Base-by-base conservation (phyloP, 2,113 vertebrate species). In the Mustela lutreola region DNA sequence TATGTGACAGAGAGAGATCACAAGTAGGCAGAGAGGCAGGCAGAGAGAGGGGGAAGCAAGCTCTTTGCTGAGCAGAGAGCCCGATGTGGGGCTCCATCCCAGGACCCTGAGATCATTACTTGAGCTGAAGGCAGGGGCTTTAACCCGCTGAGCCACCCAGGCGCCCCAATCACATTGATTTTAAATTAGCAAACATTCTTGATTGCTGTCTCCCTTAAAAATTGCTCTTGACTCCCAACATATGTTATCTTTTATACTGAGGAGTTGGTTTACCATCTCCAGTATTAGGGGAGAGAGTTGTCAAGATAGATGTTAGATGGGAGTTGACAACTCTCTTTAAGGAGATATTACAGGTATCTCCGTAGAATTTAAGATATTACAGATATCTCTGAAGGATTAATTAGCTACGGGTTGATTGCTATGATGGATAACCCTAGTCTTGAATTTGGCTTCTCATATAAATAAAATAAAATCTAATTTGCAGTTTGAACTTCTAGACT, bases 391-490 rank as follows among this genome's bases (percentile, higher is more conserved):
- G 3, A 3, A 62, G 76, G 58, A 73, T 85, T 62, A 67, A 48
- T 71, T 94, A 73, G 33, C 12, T 24, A 48, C 1, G 65, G 63
- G 31, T 79, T 65, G 28, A 4, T 42, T 9, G n/a, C 26, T 33
- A 39, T 45, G 60, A 31, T 50, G n/a, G 11, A 67, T 28, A 85
- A 22, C 18, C 65, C 1, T 58, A 14, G 18, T 56, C 36, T 94
- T 96, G 36, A 84, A 58, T 89, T 76, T 71, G 62, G 73, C 48
- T 95, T 91, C 63, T 81, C n/a, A 58, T 48, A 22, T n/a, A 60
- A 79, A 78, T 76, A 80, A 48, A 71, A 85, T 76, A 73, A 73
- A 85, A 78, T 87, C n/a, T 75, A 36, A 83, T 91, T 78, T 88
- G 9, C 28, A 85, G 56, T 89, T 45, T 9, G 42, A 79, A 84